These are phyloP conservation scores for Junonia oenone DNA, from an alignment of 2,888 invertebrate genomes.

Conservation along the genomic window DNA sequence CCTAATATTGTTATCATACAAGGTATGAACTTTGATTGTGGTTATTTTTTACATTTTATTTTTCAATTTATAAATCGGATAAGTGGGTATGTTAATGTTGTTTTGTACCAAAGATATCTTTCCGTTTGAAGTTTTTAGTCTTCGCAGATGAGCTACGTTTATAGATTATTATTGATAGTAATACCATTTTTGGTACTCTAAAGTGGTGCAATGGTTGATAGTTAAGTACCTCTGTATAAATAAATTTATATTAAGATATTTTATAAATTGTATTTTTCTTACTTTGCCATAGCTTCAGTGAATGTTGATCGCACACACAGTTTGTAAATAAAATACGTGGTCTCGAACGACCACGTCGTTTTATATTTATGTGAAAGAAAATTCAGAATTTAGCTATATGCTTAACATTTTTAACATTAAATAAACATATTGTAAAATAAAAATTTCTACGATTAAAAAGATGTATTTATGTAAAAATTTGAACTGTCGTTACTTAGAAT, in stretches of 20 bases:
- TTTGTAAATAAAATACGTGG: conserved; percentile 19
- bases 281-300: conserved; percentile 59
- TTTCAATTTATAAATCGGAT: conserved; percentile 50
- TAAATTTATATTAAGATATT: conserved; percentile 47
- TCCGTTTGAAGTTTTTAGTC: conserved; percentile 50
- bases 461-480: conserved; percentile 69
- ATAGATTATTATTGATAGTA: conserved; percentile 28
- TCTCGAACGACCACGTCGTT: conserved; percentile 17
- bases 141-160: conserved; percentile 29
- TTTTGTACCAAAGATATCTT: conserved; percentile 75
- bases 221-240: conserved; percentile 53
- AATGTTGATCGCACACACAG: conserved; percentile 49
- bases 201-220: conserved; percentile 68
- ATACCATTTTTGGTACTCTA: conserved; percentile 55
- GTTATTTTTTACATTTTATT: conserved; percentile 46
- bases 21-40: conserved; percentile 71
- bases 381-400: conserved; percentile 19
- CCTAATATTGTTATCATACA: conserved; percentile 77
- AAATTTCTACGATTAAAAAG: conserved; percentile 57
- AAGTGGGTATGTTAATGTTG: conserved; percentile 46
- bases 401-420: conserved; percentile 27
- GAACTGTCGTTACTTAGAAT: conserved; percentile 37
- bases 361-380: conserved; percentile 14
- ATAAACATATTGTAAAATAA: conserved; percentile 40
- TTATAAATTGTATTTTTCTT: conserved; percentile 40